Percentiles rank a stretch among this genome's conserved stretches.
phyloP scores from a whole-genome alignment of 1,140 invertebrate genomes.

The Proctacanthus coquilletti region DNA sequence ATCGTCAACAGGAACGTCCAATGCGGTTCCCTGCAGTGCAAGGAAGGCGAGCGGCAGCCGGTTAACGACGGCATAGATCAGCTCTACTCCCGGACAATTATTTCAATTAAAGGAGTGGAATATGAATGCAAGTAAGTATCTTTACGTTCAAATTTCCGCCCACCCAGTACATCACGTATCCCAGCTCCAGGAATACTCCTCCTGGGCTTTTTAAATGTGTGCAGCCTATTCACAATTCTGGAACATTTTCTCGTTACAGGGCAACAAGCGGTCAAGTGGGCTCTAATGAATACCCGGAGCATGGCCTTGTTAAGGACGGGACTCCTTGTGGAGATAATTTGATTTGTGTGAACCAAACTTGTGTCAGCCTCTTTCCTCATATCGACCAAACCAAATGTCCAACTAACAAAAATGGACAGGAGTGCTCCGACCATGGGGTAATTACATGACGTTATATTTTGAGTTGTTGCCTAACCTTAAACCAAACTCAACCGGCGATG shows the following conservation, averaged over 20 bases:
- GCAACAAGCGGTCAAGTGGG: slow-evolving; percentile 51
- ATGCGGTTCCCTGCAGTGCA: slow-evolving; percentile 83
- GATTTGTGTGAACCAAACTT: slow-evolving; percentile 88
- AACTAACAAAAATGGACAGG: slow-evolving; percentile 67
- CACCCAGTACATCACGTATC: no score
- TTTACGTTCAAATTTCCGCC: no score
- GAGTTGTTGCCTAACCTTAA: no score
- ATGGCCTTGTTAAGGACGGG: slow-evolving; percentile 73
- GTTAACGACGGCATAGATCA: slow-evolving; percentile 59
- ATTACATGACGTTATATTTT: no score
- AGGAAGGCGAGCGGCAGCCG: slow-evolving; percentile 65
- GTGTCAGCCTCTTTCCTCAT: slow-evolving; percentile 63
- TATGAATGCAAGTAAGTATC: slow-evolving; percentile 81
- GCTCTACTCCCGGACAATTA: slow-evolving; percentile 67
- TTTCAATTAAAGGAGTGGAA: slow-evolving; percentile 68
- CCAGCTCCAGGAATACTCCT: background rate
- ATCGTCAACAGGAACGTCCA: slow-evolving; percentile 55
- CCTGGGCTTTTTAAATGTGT: no score
- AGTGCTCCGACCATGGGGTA: slow-evolving; percentile 90
- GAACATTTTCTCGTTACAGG: slow-evolving; percentile 31
- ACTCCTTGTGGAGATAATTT: slow-evolving; percentile 82
- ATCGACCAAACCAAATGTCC: slow-evolving; percentile 76
- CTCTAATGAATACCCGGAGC: slow-evolving; percentile 44
- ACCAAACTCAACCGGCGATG: no score
- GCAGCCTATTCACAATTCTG: background rate